Conservation (phyloP, 2,888 invertebrate species). For the Boloria selene region DNA sequence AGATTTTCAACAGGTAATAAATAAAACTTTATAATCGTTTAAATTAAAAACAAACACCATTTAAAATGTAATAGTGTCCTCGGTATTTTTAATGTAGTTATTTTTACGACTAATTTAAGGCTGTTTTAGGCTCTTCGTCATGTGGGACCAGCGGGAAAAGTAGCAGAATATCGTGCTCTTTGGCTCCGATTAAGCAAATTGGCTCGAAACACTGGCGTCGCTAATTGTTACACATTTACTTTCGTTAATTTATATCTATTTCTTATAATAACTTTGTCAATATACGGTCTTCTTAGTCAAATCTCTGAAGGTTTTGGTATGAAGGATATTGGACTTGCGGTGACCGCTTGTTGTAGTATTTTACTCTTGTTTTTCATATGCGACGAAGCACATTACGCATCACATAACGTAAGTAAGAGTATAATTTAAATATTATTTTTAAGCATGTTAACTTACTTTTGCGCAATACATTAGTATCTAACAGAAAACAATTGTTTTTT, state of each 20-base stretch:
- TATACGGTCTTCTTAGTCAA: conserved; percentile 88
- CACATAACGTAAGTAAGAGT: conserved; percentile 85
- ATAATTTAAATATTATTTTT: too few relatives aligned
- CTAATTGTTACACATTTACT: conserved; percentile 86
- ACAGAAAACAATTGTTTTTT: neutral
- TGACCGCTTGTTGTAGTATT: conserved; percentile 86
- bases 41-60: too few relatives aligned
- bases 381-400: conserved; percentile 88
- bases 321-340: conserved; percentile 86
- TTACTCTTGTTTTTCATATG: conserved; percentile 87
- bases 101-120: too few relatives aligned
- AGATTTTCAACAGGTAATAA: conserved; percentile 83
- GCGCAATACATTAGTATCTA: neutral
- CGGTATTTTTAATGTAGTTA: too few relatives aligned
- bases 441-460: too few relatives aligned
- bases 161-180: conserved; percentile 86
- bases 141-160: conserved; percentile 86
- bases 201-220: conserved; percentile 85
- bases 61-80: too few relatives aligned
- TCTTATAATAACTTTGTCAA: conserved; percentile 87
- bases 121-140: conserved; percentile 82
- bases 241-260: conserved; percentile 87
- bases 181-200: conserved; percentile 88
- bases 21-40: too few relatives aligned
- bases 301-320: conserved; percentile 87